Evolutionary conservation across 23 tunicate genomes (phyloP).

Genomic region (Clavelina lepadiformis): DNA sequence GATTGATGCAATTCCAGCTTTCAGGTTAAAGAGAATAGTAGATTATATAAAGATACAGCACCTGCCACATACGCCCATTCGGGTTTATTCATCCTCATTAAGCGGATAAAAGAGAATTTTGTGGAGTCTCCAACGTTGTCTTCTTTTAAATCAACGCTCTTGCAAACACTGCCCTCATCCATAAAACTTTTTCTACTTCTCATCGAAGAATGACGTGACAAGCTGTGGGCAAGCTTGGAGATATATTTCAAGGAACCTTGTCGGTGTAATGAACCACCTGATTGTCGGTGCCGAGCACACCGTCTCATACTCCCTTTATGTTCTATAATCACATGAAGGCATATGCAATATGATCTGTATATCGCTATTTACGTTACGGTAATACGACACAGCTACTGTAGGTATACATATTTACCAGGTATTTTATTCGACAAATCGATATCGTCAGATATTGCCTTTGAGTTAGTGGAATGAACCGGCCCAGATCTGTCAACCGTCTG

Average conservation of each 20-base stretch:
- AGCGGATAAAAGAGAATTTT: constrained; percentile 39
- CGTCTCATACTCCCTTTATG: too few species aligned
- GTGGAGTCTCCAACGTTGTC: constrained; percentile 57
- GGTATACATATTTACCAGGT: too few species aligned
- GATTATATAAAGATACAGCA: too few species aligned
- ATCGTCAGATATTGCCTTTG: neutral
- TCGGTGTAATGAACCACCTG: too few species aligned
- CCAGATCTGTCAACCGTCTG: constrained; percentile 31
- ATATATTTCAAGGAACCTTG: too few species aligned
- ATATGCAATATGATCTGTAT: too few species aligned
- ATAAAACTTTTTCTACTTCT: neutral
- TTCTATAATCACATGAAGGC: too few species aligned
- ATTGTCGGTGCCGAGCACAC: too few species aligned
- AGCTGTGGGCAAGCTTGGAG: neutral
- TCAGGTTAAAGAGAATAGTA: too few species aligned
- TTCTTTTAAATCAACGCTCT: constrained; percentile 18
- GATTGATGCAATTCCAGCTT: too few species aligned
- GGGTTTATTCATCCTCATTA: constrained; percentile 55
- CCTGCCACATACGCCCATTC: constrained; percentile 61
- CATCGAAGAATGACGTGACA: neutral
- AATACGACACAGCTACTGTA: neutral
- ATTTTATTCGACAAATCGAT: too few species aligned
- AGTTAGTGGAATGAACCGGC: neutral
- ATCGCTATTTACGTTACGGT: too few species aligned
- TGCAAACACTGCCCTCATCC: neutral